These are phyloP conservation scores for Acrobasis consociella DNA, from an alignment of 2,888 invertebrate species.

Conservation along the genomic window DNA sequence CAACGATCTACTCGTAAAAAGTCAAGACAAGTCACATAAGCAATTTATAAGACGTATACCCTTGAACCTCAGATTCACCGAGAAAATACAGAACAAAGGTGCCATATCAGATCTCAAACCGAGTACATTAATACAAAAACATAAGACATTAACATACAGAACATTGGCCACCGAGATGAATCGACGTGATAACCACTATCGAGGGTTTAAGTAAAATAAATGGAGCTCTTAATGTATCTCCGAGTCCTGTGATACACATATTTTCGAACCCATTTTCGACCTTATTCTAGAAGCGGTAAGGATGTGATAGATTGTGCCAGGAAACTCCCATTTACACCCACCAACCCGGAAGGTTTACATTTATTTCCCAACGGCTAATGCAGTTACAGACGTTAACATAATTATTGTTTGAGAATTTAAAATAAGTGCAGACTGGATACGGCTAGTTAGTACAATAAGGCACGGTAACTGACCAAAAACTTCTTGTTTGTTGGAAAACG, in stretches of 20 bases:
- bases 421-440: background rate
- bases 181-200: slow-evolving; percentile 59
- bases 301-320: slow-evolving; percentile 12
- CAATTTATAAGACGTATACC: slow-evolving; percentile 36
- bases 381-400: slow-evolving; percentile 31
- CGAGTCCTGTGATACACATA: slow-evolving; percentile 21
- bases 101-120: slow-evolving; percentile 54
- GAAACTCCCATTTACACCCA: slow-evolving; percentile 38
- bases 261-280: slow-evolving; percentile 12
- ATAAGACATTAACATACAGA: slow-evolving; percentile 65
- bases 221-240: slow-evolving; percentile 55
- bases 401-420: slow-evolving; percentile 19
- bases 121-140: slow-evolving; percentile 60
- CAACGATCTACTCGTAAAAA: slow-evolving; percentile 17
- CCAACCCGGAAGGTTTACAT: slow-evolving; percentile 48
- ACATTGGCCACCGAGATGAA: slow-evolving; percentile 58
- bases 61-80: slow-evolving; percentile 45
- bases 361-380: slow-evolving; percentile 37
- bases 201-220: slow-evolving; percentile 63
- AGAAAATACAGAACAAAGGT: slow-evolving; percentile 50
- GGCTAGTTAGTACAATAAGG: background rate
- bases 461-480: background rate
- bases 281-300: slow-evolving; percentile 14
- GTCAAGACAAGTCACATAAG: slow-evolving; percentile 8
- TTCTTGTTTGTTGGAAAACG: no score